These are phyloP conservation scores for Microplitis mediator DNA, from an alignment of 1,140 invertebrate genomes.

Conservation along the genomic window DNA sequence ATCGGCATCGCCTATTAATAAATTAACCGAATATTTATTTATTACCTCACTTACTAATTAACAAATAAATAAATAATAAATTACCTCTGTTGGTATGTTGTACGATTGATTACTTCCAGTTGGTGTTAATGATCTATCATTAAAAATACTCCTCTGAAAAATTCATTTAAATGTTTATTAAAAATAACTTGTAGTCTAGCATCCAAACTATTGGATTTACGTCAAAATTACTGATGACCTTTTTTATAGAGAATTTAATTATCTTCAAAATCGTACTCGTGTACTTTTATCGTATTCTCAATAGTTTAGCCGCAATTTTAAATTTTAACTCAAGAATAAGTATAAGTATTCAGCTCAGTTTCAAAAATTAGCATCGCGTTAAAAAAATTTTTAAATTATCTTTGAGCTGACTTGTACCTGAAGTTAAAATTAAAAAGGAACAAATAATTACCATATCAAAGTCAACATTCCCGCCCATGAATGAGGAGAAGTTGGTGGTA, in stretches of 20 bases:
- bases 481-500: conserved; percentile 57
- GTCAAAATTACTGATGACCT: background rate
- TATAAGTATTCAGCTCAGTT: too few species aligned
- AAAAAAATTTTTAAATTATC: too few species aligned
- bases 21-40: background rate
- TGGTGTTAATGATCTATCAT: conserved; percentile 48
- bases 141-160: conserved; percentile 58
- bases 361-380: too few species aligned
- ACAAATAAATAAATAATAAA: background rate
- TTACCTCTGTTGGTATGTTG: conserved; percentile 54
- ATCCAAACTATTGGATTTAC: background rate
- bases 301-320: too few species aligned
- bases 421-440: background rate
- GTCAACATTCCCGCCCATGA: conserved; percentile 60
- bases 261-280: too few species aligned
- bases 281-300: too few species aligned
- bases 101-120: conserved; percentile 47
- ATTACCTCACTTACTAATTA: conserved; percentile 1
- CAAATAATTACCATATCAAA: conserved; percentile 53
- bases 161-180: background rate
- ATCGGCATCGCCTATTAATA: conserved; percentile 60
- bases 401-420: too few species aligned
- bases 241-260: background rate
- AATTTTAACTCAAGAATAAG: too few species aligned
- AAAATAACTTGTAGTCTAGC: background rate